Evolutionary conservation across 2,113 vertebrate species (phyloP).

Genomic region (Dendropsophus ebraccatus): DNA sequence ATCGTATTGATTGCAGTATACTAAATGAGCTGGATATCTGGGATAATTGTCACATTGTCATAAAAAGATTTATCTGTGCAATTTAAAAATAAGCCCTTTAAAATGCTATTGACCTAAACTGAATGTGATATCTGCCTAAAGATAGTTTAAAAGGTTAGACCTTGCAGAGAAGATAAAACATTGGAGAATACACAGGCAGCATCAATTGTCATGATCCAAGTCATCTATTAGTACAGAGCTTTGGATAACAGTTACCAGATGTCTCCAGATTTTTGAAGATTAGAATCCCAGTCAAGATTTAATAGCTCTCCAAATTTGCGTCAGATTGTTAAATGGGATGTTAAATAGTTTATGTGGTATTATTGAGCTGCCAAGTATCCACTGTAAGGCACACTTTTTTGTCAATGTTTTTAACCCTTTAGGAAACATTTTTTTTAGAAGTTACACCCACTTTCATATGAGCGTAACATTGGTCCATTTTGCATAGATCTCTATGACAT

Average conservation of each 20-base stretch:
- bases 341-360: conserved; percentile 4
- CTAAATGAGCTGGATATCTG: conserved; percentile 56
- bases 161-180: conserved; percentile 49
- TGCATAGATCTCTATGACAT: no score
- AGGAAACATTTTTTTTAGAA: no score
- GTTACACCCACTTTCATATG: no score
- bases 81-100: conserved; percentile 54
- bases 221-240: conserved; percentile 42
- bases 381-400: neutral
- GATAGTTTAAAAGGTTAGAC: conserved; percentile 53
- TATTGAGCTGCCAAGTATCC: neutral
- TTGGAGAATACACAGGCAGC: conserved; percentile 39
- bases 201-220: conserved; percentile 48
- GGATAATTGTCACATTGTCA: conserved; percentile 59
- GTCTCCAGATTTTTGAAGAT: conserved; percentile 53
- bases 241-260: conserved; percentile 54
- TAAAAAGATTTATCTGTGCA: conserved; percentile 59
- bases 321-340: conserved; percentile 41
- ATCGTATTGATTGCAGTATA: conserved; percentile 44
- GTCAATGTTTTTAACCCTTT: no score
- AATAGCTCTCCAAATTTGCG: conserved; percentile 31
- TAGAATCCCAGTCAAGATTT: conserved; percentile 43
- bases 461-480: no score
- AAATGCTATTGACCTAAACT: conserved; percentile 52
- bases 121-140: conserved; percentile 54